A percentile compares a stretch with the other conserved stretches of the same genome.
phyloP scores from a whole-genome alignment of 2,113 vertebrate species.

The Gnathonemus longibarbis region DNA sequence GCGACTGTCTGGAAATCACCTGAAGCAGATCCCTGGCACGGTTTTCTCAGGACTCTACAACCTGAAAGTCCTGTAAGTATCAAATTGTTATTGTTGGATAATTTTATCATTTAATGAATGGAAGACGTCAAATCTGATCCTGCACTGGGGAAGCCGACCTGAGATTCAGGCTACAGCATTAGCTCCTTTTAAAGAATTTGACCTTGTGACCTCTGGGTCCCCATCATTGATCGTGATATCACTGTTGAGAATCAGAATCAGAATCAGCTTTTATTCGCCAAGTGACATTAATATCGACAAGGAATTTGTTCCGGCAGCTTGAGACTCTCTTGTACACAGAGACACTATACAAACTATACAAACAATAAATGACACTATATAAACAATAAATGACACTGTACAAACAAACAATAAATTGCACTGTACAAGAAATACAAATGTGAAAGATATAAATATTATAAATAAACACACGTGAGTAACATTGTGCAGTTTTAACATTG shows the following conservation, averaged over 20 bases:
- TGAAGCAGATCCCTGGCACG: slow-evolving; percentile 75
- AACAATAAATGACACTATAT: too few species aligned
- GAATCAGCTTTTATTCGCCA: too few species aligned
- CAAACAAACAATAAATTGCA: too few species aligned
- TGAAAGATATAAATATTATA: too few species aligned
- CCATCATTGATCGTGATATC: background rate
- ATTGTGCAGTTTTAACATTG: too few species aligned
- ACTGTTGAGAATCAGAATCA: background rate
- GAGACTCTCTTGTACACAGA: too few species aligned
- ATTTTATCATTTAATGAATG: background rate
- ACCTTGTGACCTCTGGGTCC: background rate
- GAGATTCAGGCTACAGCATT: background rate
- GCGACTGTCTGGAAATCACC: slow-evolving; percentile 88
- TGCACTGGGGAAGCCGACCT: background rate
- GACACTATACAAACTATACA: too few species aligned
- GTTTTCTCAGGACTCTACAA: slow-evolving; percentile 81
- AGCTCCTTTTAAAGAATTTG: background rate
- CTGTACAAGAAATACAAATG: too few species aligned
- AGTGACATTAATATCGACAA: too few species aligned
- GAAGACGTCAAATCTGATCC: background rate
- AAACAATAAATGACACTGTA: too few species aligned
- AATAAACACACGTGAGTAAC: too few species aligned
- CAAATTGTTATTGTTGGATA: background rate
- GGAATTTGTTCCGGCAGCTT: too few species aligned
- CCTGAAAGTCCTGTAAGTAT: slow-evolving; percentile 90